phyloP scores from a whole-genome alignment of 92 coral and sea anemone genomes.

The Pocillopora grandis region DNA sequence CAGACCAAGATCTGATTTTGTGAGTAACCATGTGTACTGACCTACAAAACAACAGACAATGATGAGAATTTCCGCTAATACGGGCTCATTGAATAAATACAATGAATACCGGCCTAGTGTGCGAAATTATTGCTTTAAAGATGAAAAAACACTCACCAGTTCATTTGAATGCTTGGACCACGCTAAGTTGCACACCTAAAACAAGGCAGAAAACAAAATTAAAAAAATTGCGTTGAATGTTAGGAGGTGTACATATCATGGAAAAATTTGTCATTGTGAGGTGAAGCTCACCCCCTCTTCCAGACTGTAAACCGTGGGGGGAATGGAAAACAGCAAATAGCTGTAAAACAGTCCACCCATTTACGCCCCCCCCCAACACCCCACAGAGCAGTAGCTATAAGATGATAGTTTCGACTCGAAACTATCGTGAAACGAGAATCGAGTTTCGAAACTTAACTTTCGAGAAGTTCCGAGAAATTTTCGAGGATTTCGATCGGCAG shows the following conservation, averaged over 20 bases:
- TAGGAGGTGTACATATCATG: not conserved
- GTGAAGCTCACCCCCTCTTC: too few relatives aligned
- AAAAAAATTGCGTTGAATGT: not conserved
- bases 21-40: constrained; percentile 98
- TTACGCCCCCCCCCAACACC: too few relatives aligned
- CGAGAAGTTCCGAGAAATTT: too few relatives aligned
- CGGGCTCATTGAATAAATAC: not conserved
- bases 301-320: too few relatives aligned
- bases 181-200: constrained; percentile 97
- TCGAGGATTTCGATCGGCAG: too few relatives aligned
- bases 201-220: not conserved
- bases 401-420: too few relatives aligned
- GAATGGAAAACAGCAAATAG: too few relatives aligned
- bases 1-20: constrained; percentile 98
- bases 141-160: constrained; percentile 67
- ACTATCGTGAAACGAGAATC: too few relatives aligned
- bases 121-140: not conserved
- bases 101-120: not conserved
- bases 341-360: too few relatives aligned
- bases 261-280: not conserved
- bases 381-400: too few relatives aligned
- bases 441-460: too few relatives aligned
- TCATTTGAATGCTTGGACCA: constrained; percentile 99
- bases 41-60: constrained; percentile 39
- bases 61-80: not conserved